Evolutionary conservation across 2,797 vertebrate species (phyloP), one percentile per base, ranked within the genome.

Genomic region (Pipistrellus kuhlii): DNA sequence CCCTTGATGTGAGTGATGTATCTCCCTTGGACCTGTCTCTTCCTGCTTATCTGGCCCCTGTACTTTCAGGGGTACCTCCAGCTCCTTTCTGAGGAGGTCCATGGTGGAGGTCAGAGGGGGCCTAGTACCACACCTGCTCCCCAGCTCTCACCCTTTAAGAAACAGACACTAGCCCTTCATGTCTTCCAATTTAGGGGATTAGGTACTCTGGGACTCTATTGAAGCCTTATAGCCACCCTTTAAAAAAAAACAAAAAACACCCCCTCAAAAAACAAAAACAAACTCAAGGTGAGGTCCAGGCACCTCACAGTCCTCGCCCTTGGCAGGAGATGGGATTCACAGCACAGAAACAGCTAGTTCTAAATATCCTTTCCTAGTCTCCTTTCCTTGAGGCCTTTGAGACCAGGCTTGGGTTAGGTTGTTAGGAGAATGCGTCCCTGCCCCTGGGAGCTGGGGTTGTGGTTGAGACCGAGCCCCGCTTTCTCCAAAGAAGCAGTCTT

Each of bases 271-370:
- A 44, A 44, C 44, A 44, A 44, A 44, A 44, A 44, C 11, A 23
- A 68, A 57, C 44, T 64, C 12, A 23, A 72, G 72, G n/a, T 35
- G 35, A 48, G 85, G n/a, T 14, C 20, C 38, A 38, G 21, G 14
- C 14, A 32, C 14, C 76, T 6, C 0, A 2, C 17, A 53, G 5
- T 10, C 25, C n/a, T 30, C 1, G 5, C 46, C n/a, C 20, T 41
- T 23, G 18, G 8, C 7, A 30, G 27, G 38, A 23, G 15, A 2
- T 35, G 59, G 15, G 77, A 27, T 21, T 73, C 25, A 2, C 12
- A 71, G 6, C 27, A 8, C n/a, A 4, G 35, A 14, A 44, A 21
- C 14, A 15, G 32, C 51, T 55, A 17, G 9, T 30, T 48, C 78
- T 66, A 27, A 41, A 59, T 51, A 15, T 13, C 12, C 41, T 25